Evolutionary conservation across 2,797 vertebrate species (phyloP).

Genomic region (Tauraco hartlaubi): DNA sequence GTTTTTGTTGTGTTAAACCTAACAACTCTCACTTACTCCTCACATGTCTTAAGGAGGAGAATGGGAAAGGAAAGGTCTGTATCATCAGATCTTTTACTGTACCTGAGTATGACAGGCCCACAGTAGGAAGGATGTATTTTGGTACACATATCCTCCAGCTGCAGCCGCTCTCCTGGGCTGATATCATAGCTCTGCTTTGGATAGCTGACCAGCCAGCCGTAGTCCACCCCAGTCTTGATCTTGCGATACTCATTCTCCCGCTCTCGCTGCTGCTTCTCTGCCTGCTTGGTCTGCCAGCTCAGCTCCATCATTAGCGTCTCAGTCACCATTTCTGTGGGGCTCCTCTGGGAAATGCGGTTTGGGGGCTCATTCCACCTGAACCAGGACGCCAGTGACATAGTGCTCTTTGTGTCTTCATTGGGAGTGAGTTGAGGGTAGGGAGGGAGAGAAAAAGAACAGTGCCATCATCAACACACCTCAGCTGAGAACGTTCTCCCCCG

Average conservation of each 20-base stretch:
- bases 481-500: not conserved
- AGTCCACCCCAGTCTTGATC: constrained; percentile 92
- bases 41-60: too few species aligned
- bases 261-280: constrained; percentile 88
- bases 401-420: not conserved
- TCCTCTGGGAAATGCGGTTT: constrained; percentile 81
- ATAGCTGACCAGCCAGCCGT: constrained; percentile 92
- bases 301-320: constrained; percentile 98
- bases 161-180: constrained; percentile 88
- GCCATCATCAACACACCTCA: not conserved
- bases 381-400: constrained; percentile 89
- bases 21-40: not conserved
- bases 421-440: not conserved
- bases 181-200: constrained; percentile 87
- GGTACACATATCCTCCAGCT: constrained; percentile 92
- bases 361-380: constrained; percentile 89
- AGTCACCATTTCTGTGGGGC: constrained; percentile 89
- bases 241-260: constrained; percentile 86
- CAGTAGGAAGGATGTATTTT: constrained; percentile 93
- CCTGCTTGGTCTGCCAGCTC: constrained; percentile 92
- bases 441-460: not conserved
- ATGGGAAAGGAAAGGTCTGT: not conserved
- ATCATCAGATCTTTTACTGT: not conserved
- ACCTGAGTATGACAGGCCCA: constrained; percentile 93
- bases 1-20: not conserved